A percentile compares a stretch with the other conserved stretches of the same genome.
Conservation (phyloP, 2,797 vertebrate genomes). For the Sylvilagus floridanus region DNA sequence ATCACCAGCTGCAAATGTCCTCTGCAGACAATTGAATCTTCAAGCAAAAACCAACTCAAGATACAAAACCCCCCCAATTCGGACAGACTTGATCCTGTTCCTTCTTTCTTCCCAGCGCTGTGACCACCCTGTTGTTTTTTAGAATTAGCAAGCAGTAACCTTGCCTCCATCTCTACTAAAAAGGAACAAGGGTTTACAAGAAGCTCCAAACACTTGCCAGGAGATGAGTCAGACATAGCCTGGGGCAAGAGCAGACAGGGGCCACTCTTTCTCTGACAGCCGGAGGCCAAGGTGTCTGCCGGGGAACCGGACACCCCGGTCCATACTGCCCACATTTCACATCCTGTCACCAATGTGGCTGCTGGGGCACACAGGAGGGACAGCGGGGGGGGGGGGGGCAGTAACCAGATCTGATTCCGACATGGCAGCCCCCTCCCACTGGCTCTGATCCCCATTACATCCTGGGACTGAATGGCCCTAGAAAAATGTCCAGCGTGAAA, state of each 20-base stretch:
- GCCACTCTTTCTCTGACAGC: background rate
- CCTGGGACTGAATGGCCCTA: slow-evolving; percentile 81
- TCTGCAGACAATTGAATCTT: background rate
- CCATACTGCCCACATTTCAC: background rate
- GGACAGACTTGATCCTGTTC: too few relatives aligned
- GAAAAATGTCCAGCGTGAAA: slow-evolving; percentile 82
- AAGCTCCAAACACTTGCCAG: background rate
- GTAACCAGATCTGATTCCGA: slow-evolving; percentile 73
- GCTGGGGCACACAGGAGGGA: background rate
- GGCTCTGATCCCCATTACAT: slow-evolving; percentile 81
- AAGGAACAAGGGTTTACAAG: background rate
- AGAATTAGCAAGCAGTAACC: background rate
- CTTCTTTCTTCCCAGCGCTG: too few relatives aligned
- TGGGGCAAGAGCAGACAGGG: background rate
- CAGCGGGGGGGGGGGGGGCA: background rate
- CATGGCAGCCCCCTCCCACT: slow-evolving; percentile 50
- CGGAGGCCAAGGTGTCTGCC: background rate
- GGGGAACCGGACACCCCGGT: background rate
- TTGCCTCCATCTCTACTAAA: background rate
- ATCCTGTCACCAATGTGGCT: slow-evolving; percentile 60
- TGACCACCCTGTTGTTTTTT: background rate
- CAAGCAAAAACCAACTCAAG: background rate
- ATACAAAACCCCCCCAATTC: background rate
- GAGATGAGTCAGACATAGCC: slow-evolving; percentile 13
- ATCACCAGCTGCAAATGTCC: fast-evolving